Base-by-base conservation (phyloP, 2,888 invertebrate species). In the Tachina lurida region DNA sequence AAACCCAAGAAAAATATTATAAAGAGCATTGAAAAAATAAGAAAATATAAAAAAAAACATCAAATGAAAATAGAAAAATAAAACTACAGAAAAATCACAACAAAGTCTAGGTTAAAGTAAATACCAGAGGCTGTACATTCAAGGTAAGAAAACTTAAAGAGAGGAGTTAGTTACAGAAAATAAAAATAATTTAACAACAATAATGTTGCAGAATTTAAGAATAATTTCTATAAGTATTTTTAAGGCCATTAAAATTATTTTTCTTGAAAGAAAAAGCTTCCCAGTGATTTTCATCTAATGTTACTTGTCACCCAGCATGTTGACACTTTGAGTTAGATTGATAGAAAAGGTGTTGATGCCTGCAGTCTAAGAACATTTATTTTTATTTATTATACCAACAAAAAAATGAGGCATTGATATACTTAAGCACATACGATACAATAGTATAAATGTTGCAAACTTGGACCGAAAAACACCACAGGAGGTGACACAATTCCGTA, bases 41-140 rank as follows among this genome's bases (percentile, higher is more conserved):
- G 15, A 52, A 77, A 58, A 15, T 22, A 45, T 54, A 15, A 39
- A 3, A 39, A 75, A 19, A 17, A 56, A 77, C 17, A 56, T 10
- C n/a, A 19, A 22, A n/a, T 31, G 5, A 22, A 52, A 49, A 58
- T 43, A 17, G 47, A 76, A 68, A 78, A 54, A 41, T 60, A 68
- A 73, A 70, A 43, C 5, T 56, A 49, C 15, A 70, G 43, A 22
- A 43, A 76, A 62, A 77, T 67, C 65, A 52, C 31, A 71, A 79
- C 60, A 78, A 79, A 86, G 85, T 86, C 85, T 86, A 79, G 85
- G 85, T 86, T 86, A 82, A 86, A 86, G 85, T 86, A 82, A 85
- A 82, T 71, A 86, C 47, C 79, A 82, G 45, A 71, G 56, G 39
- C 60, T 31, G 49, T 10, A 49, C 58, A 52, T 79, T 83, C 82